These are phyloP conservation scores for Lepidochrysops patricia DNA, from an alignment of 2,888 invertebrate genomes.

Conservation along the genomic window DNA sequence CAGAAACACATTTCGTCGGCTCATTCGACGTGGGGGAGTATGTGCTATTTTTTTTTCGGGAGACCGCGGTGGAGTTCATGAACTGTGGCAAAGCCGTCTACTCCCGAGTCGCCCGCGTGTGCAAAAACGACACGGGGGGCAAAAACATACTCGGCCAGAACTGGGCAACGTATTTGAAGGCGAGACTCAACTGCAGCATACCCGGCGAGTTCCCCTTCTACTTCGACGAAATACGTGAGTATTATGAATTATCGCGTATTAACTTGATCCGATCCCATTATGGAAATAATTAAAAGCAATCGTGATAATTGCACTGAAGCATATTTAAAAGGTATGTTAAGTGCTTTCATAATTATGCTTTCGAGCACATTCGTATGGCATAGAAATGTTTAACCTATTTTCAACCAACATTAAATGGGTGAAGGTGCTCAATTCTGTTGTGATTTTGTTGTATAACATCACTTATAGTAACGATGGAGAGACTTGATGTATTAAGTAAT, in stretches of 20 bases:
- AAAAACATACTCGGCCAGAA: constrained; percentile 78
- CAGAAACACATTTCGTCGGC: constrained; percentile 83
- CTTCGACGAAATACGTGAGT: constrained; percentile 83
- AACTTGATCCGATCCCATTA: neutral
- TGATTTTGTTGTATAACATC: too few relatives aligned
- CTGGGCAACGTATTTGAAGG: constrained; percentile 81
- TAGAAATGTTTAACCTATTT: constrained; percentile 1
- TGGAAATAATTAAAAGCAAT: constrained; percentile 12
- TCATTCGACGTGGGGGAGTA: constrained; percentile 80
- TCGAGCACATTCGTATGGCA: neutral
- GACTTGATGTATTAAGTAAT: too few relatives aligned
- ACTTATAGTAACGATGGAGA: too few relatives aligned
- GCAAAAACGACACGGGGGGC: constrained; percentile 81
- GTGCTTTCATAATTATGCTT: constrained; percentile 12
- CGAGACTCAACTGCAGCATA: constrained; percentile 80
- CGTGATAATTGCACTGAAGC: constrained; percentile 9
- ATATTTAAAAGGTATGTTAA: constrained; percentile 1
- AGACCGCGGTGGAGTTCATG: constrained; percentile 80
- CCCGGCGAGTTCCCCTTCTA: constrained; percentile 84
- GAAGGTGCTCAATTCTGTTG: neutral
- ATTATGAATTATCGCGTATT: neutral
- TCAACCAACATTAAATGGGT: neutral
- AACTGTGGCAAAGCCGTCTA: constrained; percentile 81
- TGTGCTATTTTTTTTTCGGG: constrained; percentile 83
- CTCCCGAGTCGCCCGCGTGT: constrained; percentile 82